Evolutionary conservation across 2,113 vertebrate genomes (phyloP).

Genomic region (Leptobrachium ailaonicum): DNA sequence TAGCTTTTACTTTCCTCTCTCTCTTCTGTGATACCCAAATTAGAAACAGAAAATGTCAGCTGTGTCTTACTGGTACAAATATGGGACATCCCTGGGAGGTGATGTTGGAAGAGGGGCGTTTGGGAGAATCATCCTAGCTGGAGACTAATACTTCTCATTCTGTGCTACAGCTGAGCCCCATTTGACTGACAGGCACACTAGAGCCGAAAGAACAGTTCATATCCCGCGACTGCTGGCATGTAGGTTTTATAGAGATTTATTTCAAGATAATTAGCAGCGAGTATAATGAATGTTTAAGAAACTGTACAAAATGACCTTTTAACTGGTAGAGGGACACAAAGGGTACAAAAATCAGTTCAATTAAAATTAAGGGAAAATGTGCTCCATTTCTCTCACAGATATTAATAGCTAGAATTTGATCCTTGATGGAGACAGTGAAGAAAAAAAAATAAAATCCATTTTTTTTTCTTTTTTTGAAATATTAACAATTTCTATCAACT

Average conservation of each 20-base stretch:
- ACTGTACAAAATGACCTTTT: slow-evolving; percentile 81
- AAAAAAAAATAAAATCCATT: no score
- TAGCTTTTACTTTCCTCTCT: not conserved
- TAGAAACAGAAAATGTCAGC: slow-evolving; percentile 88
- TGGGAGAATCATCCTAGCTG: slow-evolving; percentile 85
- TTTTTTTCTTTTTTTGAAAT: no score
- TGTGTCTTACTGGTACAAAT: slow-evolving; percentile 86
- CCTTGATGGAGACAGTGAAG: no score
- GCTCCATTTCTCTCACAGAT: no score
- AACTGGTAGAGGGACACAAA: slow-evolving; percentile 67
- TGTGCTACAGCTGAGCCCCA: slow-evolving; percentile 91
- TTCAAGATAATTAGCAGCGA: slow-evolving; percentile 84
- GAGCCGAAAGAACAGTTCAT: slow-evolving; percentile 75
- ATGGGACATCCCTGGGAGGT: slow-evolving; percentile 75
- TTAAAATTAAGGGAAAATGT: no score
- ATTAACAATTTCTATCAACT: no score
- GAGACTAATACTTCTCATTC: slow-evolving; percentile 94
- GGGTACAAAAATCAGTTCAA: not conserved
- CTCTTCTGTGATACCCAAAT: slow-evolving; percentile 74
- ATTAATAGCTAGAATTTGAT: no score
- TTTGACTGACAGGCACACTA: slow-evolving; percentile 87
- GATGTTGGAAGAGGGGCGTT: slow-evolving; percentile 80
- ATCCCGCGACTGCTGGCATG: slow-evolving; percentile 84
- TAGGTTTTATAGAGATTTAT: slow-evolving; percentile 85
- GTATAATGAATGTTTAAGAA: slow-evolving; percentile 82